A percentile compares a stretch with the other conserved stretches of the same genome.
Conservation (phyloP, 1,140 invertebrate genomes). For the Hypsibius dujardini region DNA sequence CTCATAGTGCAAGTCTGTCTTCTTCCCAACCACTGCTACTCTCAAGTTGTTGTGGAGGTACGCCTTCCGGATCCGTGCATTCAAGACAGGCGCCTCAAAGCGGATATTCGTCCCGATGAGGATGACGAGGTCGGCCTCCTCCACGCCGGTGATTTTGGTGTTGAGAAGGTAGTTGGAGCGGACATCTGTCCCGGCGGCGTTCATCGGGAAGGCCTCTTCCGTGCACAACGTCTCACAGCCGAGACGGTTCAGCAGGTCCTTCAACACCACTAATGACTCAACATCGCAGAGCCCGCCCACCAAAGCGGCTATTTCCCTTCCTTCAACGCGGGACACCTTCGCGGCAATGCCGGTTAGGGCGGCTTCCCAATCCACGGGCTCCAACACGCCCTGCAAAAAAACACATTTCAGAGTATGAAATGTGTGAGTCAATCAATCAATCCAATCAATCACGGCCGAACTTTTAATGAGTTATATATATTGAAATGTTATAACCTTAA, state of each 20-base stretch:
- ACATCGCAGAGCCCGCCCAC: conserved; percentile 77
- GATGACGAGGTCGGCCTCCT: conserved; percentile 79
- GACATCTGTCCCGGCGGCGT: conserved; percentile 67
- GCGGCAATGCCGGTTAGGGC: conserved; percentile 27
- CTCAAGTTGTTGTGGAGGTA: conserved; percentile 68
- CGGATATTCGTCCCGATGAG: conserved; percentile 90
- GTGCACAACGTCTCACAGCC: conserved; percentile 70
- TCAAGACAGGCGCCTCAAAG: conserved; percentile 90
- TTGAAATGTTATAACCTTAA: too few species aligned
- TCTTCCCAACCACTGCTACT: conserved; percentile 60
- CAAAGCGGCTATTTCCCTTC: conserved; percentile 54
- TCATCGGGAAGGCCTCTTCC: conserved; percentile 67
- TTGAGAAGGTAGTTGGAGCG: conserved; percentile 80
- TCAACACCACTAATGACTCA: conserved; percentile 72
- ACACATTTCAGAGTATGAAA: too few species aligned
- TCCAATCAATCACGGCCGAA: too few species aligned
- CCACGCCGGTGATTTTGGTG: conserved; percentile 63
- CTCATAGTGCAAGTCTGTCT: conserved; percentile 81
- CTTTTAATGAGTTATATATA: too few species aligned
- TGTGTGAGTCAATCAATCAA: too few species aligned
- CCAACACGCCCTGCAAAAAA: conserved; percentile 21
- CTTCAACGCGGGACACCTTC: conserved; percentile 32
- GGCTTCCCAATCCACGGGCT: conserved; percentile 28
- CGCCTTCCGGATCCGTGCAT: conserved; percentile 80
- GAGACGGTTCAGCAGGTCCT: conserved; percentile 75